Conservation (phyloP, 2,113 vertebrate species). For the Mustela lutreola region DNA sequence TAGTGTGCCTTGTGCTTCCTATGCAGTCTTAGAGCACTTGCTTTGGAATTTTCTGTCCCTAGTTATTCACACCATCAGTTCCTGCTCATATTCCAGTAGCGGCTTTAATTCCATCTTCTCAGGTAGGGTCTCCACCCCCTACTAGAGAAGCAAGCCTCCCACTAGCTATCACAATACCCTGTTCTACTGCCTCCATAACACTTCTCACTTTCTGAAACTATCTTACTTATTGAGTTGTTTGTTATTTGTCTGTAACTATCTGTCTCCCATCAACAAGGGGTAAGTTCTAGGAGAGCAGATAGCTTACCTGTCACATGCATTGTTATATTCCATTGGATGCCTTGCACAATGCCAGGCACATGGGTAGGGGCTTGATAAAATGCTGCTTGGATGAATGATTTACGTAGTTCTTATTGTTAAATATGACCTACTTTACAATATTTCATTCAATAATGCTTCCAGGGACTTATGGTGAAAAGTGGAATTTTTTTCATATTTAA, state of each 20-base stretch:
- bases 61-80: background rate
- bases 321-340: background rate
- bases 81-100: background rate
- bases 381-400: background rate
- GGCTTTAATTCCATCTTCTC: background rate
- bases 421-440: conserved; percentile 1
- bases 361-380: background rate
- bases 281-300: background rate
- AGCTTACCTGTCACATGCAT: background rate
- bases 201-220: background rate
- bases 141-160: background rate
- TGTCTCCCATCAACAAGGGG: background rate
- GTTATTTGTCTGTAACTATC: background rate
- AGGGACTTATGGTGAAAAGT: conserved; percentile 11
- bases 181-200: background rate
- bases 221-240: background rate
- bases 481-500: conserved; percentile 43
- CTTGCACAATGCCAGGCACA: background rate
- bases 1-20: background rate
- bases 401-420: background rate
- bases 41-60: background rate
- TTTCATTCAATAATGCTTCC: conserved; percentile 4
- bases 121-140: background rate
- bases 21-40: background rate
- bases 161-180: background rate